Conservation (phyloP, 2,797 vertebrate species). For the Takifugu rubripes region DNA sequence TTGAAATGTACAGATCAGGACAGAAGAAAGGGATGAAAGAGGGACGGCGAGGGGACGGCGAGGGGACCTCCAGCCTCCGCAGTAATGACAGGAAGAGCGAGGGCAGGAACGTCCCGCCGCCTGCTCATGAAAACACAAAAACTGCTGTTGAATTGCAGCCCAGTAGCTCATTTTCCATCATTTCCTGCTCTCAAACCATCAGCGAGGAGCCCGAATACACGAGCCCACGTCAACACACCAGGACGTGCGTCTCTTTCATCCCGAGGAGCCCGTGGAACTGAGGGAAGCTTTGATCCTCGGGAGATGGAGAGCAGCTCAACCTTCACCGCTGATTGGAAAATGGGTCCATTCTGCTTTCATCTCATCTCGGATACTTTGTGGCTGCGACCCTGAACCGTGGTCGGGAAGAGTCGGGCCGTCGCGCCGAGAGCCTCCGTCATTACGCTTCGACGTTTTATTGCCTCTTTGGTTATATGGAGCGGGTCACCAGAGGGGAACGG, state of each 20-base stretch:
- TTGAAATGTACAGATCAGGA: constrained; percentile 45
- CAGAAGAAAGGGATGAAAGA: constrained; percentile 26
- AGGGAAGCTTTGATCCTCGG: too few species aligned
- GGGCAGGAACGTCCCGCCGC: constrained; percentile 7
- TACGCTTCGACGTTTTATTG: too few species aligned
- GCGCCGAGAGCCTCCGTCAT: too few species aligned
- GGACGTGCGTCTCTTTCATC: constrained; percentile 23
- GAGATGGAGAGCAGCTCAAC: too few species aligned
- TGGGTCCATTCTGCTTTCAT: too few species aligned
- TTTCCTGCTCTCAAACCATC: constrained; percentile 23
- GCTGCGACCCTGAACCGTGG: too few species aligned
- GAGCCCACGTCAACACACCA: constrained; percentile 16
- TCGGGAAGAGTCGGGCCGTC: too few species aligned
- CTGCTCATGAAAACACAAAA: background rate
- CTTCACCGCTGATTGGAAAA: too few species aligned
- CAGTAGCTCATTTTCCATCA: constrained; percentile 15
- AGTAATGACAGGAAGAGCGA: constrained; percentile 45
- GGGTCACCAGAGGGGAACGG: too few species aligned
- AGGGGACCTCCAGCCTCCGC: background rate
- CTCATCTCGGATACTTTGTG: too few species aligned
- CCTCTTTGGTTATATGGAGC: too few species aligned
- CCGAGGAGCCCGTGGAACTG: background rate
- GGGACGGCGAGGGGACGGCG: constrained; percentile 47
- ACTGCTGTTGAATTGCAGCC: constrained; percentile 54
- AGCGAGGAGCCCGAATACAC: constrained; percentile 10